A percentile compares a stretch with the other conserved stretches of the same genome.
These are phyloP conservation scores for Tetragnatha versicolor DNA, from an alignment of 1,140 invertebrate genomes.

Conservation along the genomic window DNA sequence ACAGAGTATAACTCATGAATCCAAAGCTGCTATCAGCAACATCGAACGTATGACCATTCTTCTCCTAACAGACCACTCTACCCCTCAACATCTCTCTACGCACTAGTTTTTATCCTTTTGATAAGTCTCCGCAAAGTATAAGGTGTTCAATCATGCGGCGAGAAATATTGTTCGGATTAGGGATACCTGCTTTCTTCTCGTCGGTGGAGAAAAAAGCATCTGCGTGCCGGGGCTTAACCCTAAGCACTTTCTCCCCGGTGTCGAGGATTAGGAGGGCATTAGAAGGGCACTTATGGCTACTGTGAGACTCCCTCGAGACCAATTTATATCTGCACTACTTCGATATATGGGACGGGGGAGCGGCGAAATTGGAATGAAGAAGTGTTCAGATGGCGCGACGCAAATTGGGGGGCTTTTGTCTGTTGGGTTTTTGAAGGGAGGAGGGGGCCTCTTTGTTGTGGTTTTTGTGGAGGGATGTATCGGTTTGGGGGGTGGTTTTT, in stretches of 20 bases:
- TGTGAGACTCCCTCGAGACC: conserved; percentile 2
- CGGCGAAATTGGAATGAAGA: not conserved
- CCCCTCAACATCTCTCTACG: too few species aligned
- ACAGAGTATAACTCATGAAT: too few species aligned
- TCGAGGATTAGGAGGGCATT: conserved; percentile 9
- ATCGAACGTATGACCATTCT: too few species aligned
- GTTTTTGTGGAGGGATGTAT: too few species aligned
- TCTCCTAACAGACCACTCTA: too few species aligned
- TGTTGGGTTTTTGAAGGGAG: too few species aligned
- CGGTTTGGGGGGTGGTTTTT: too few species aligned
- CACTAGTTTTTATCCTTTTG: not conserved
- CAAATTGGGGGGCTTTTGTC: too few species aligned
- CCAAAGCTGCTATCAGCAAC: too few species aligned
- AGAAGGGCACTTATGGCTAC: not conserved
- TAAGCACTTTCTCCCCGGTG: conserved; percentile 20
- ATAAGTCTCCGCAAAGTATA: not conserved
- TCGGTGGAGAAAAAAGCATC: not conserved
- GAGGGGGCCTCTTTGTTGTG: too few species aligned
- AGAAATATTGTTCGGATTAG: conserved; percentile 29
- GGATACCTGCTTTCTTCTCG: not conserved
- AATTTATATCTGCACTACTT: not conserved
- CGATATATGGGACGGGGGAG: not conserved
- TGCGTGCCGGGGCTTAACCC: conserved; percentile 17
- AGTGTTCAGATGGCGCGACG: too few species aligned
- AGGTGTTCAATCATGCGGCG: conserved; percentile 32